Conservation (phyloP, 2,113 vertebrate species). For the Sula dactylatra region DNA sequence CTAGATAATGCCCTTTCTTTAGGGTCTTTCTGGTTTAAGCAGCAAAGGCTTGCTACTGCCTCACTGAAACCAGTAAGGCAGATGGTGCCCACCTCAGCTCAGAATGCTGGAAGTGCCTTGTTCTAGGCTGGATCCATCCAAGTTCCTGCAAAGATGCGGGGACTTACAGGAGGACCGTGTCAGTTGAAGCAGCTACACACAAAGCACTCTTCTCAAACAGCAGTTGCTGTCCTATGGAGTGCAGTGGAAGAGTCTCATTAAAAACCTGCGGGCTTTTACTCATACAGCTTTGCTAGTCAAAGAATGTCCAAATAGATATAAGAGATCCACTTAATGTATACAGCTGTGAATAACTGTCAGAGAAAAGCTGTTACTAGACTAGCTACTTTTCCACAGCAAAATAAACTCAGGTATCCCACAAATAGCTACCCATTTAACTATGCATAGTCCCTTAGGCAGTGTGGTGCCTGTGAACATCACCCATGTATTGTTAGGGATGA, state of each 20-base stretch:
- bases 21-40: neutral
- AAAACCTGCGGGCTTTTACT: neutral
- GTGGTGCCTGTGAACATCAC: neutral
- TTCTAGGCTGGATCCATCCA: neutral
- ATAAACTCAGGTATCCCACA: neutral
- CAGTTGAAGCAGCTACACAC: accelerated
- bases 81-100: neutral
- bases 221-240: neutral
- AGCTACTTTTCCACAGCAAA: neutral
- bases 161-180: neutral
- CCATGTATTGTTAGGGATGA: neutral
- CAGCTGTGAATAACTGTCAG: neutral
- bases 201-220: neutral
- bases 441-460: neutral
- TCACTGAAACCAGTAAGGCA: neutral
- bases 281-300: neutral
- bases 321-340: neutral
- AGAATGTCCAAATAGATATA: accelerated
- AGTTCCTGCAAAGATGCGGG: neutral
- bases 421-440: neutral
- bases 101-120: neutral
- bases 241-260: neutral
- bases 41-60: neutral
- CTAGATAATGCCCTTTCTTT: neutral
- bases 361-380: neutral